These are phyloP conservation scores for Chouioia cunea DNA, from an alignment of 2,888 invertebrate genomes.

Conservation along the genomic window DNA sequence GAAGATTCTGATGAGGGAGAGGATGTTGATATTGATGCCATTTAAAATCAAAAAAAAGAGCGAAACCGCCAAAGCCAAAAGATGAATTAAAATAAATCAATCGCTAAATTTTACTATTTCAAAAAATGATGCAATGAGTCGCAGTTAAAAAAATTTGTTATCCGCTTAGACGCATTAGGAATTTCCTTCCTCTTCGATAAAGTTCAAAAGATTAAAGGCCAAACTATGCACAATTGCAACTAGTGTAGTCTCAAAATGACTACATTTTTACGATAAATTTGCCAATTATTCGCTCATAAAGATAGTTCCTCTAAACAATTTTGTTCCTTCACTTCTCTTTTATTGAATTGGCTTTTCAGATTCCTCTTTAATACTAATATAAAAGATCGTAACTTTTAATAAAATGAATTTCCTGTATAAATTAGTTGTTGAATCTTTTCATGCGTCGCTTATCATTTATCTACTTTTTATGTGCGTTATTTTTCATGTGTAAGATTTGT, in stretches of 20 bases:
- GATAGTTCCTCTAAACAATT: no score
- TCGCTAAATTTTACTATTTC: constrained; percentile 41
- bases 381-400: no score
- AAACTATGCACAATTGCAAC: constrained; percentile 31
- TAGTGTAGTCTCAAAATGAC: constrained; percentile 13
- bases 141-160: constrained; percentile 37
- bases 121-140: constrained; percentile 38
- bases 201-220: constrained; percentile 18
- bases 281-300: no score
- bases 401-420: no score
- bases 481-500: constrained; percentile 42
- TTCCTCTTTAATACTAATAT: no score
- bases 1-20: constrained; percentile 81
- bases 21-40: constrained; percentile 94
- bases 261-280: no score
- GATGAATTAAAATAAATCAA: constrained; percentile 14
- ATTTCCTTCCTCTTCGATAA: neutral
- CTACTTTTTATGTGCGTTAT: constrained; percentile 26
- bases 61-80: constrained; percentile 47
- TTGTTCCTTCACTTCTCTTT: no score
- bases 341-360: no score
- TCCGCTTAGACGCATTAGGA: constrained; percentile 19
- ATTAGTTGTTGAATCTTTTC: no score
- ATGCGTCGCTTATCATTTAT: neutral
- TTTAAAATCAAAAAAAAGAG: constrained; percentile 71